Evolutionary conservation across 1,140 invertebrate genomes (phyloP).

Genomic region (Callitettix versicolor): DNA sequence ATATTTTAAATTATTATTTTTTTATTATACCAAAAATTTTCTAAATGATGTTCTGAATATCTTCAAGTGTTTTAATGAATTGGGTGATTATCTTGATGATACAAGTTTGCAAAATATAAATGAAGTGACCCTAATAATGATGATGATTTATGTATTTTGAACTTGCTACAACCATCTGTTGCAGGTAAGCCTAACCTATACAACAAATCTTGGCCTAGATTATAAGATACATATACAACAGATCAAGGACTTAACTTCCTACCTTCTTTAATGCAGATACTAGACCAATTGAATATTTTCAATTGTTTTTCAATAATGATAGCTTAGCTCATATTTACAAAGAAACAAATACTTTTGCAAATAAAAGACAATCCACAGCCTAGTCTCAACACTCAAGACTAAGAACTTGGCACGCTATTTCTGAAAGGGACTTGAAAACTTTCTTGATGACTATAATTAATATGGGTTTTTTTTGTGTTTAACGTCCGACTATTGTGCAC

Average conservation of each 20-base stretch:
- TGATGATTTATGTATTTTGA: no score
- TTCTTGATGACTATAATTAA: neutral
- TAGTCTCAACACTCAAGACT: neutral
- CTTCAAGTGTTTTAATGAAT: no score
- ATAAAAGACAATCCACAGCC: neutral
- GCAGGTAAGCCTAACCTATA: no score
- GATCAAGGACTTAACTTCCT: neutral
- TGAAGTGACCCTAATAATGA: no score
- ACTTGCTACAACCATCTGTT: no score
- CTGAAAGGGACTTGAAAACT: neutral
- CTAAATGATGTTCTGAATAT: no score
- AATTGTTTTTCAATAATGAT: neutral
- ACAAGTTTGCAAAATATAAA: no score
- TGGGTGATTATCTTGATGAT: no score
- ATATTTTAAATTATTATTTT: no score
- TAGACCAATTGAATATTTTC: neutral
- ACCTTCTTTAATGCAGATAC: neutral
- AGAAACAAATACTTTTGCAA: neutral
- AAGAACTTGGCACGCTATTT: neutral
- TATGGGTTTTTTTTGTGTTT: no score
- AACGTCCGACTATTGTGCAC: no score
- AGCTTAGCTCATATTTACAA: neutral
- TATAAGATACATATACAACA: neutral
- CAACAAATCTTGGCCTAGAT: slow-evolving; percentile 33
- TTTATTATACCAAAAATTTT: no score